Conservation (phyloP, 2,797 vertebrate genomes). For the Pelobates cultripes region DNA sequence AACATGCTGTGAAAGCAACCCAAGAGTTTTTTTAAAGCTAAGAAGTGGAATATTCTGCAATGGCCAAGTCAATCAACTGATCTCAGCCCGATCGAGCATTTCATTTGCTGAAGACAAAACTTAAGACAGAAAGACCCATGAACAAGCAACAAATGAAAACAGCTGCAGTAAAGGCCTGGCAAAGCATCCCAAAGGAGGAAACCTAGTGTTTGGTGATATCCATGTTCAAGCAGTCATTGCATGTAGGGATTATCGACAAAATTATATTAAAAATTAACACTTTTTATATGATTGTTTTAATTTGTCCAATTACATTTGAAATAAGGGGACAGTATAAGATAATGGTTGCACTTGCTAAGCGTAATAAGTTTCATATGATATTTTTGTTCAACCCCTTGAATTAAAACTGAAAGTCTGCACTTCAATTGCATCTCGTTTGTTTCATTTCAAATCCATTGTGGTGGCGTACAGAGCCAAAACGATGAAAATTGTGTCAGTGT, state of each 20-base stretch:
- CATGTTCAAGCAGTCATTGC: not conserved
- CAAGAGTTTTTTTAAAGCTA: not conserved
- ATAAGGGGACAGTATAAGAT: not conserved
- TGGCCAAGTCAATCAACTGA: not conserved
- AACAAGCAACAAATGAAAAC: not conserved
- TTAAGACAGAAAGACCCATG: not conserved
- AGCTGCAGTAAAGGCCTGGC: not conserved
- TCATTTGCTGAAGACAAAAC: not conserved
- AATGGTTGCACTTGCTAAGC: constrained; percentile 10
- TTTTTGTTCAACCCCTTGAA: constrained; percentile 4
- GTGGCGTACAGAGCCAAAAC: constrained; percentile 7
- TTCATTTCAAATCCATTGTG: not conserved
- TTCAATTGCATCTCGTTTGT: not conserved
- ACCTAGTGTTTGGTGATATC: not conserved
- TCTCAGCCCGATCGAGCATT: too few relatives aligned
- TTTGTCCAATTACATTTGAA: constrained; percentile 6
- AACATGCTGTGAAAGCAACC: not conserved
- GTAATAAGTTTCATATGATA: not conserved
- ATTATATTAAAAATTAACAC: not conserved
- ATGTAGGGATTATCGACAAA: not conserved
- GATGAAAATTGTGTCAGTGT: not conserved
- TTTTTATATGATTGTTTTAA: not conserved
- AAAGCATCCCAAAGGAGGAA: not conserved
- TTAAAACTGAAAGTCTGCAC: constrained; percentile 13
- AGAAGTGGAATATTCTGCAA: constrained; percentile 9